Percentiles rank a stretch among this genome's conserved stretches.
Conservation (phyloP, 2,888 invertebrate species). For the Mimachlamys varia region DNA sequence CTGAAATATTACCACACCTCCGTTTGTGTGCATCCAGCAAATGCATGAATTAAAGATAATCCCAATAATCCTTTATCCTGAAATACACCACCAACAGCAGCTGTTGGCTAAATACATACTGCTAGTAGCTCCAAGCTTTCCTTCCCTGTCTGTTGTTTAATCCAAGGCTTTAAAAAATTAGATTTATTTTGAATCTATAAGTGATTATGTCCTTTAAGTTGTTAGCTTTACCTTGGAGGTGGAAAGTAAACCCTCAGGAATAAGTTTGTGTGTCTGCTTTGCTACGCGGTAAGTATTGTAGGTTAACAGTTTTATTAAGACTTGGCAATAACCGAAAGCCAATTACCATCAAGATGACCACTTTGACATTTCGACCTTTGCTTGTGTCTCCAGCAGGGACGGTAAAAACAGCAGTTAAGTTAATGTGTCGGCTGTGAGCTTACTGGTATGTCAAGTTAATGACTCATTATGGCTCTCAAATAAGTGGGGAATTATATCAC, state of each 20-base stretch:
- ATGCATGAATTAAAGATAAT: too few relatives aligned
- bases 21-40: too few relatives aligned
- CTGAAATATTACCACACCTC: too few relatives aligned
- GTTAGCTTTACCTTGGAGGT: too few relatives aligned
- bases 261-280: background rate
- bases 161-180: too few relatives aligned
- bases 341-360: background rate
- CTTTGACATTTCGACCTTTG: conserved; percentile 8
- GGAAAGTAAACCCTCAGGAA: background rate
- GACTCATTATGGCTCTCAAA: background rate
- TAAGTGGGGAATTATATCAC: background rate
- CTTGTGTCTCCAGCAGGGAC: background rate
- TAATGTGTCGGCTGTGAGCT: background rate
- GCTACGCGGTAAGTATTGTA: background rate
- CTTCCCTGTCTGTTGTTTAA: too few relatives aligned
- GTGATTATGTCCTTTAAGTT: too few relatives aligned
- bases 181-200: too few relatives aligned
- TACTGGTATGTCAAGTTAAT: background rate
- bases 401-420: background rate
- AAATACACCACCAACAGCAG: too few relatives aligned
- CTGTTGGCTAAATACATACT: too few relatives aligned
- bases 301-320: conserved; percentile 11
- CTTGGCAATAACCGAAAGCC: background rate
- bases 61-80: too few relatives aligned
- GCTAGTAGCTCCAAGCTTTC: too few relatives aligned